Base-by-base conservation (phyloP, 2,888 invertebrate species). In the Stenchaetothrips biformis region DNA sequence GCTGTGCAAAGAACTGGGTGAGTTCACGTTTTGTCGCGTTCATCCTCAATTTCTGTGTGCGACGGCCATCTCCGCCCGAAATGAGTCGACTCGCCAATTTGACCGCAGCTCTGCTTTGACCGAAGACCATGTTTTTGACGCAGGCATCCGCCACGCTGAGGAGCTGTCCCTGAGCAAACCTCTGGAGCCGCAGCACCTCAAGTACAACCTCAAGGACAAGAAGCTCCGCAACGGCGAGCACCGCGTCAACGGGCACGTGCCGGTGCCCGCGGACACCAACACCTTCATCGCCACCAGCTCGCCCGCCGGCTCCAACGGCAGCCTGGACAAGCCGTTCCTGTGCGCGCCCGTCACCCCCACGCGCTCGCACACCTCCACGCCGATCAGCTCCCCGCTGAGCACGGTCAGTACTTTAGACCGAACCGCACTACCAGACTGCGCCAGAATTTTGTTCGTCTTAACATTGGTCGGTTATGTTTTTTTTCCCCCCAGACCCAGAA, bases 111-210 rank as follows among this genome's bases (percentile, higher is more conserved):
- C n/a, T n/a, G n/a, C n/a, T n/a, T n/a, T n/a, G n/a, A n/a, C n/a
- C n/a, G n/a, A n/a, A n/a, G n/a, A n/a, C n/a, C n/a, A n/a, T 81
- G 79, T 79, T 81, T 79, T 82, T 53, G 85, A 87, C 86, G 48
- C 89, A 92, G 96, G 97, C 82, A 95, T 99, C 85, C 90, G 99
- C 84, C 96, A 99, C 87, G 97, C 99, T 2, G 99, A 99, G 88
- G 99, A 99, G 86, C 86, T 99, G 80, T 99, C 98, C 0, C 91
- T 99, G 80, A 95, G 95, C 87, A 95, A 96, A 86, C 96, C 96
- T 0, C 87, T 97, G 80, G 94, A 95, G 85, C 89, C 91, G 16
- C 93, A 93, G 80, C 94, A 97, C 85, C 88, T 97, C 80, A 97
- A 96, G 86, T 92, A 93, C 86, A 97, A 97, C 87, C 93, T 93